Evolutionary conservation across 1,140 invertebrate species (phyloP), one percentile per base, ranked within the genome.

Genomic region (Amyelois transitella): DNA sequence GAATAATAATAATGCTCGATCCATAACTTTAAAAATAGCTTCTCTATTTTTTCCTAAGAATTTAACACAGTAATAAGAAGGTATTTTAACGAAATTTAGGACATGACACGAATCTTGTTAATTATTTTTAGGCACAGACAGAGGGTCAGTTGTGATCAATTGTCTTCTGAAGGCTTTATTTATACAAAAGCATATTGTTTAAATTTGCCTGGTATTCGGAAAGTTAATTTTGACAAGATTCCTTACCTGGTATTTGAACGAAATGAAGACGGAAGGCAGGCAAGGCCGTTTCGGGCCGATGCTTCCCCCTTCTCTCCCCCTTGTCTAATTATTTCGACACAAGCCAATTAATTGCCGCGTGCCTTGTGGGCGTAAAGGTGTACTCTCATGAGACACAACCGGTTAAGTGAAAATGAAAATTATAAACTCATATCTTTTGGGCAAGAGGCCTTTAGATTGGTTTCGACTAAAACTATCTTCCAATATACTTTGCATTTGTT

Each of bases 301-400:
- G 12, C n/a, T 10, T 20, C 52, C 52, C 6, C 43, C 21, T 28
- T 1, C 38, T 8, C 51, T 20, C 43, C 21, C 45, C 49, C 24
- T 51, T 51, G 49, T 55, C 62, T 61, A 61, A 69, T 66, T 71
- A 69, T 71, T 69, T 66, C 63, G 55, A 68, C 66, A 67, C 62
- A 59, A 69, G 66, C 64, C 63, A 69, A 75, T 75, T 72, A 72
- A 64, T 53, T 57, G 56, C 53, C 43, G 21, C 53, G 50, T 62
- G 60, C 38, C 44, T 53, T 53, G 58, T 53, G 55, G 49, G 53
- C 51, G 43, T 45, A 45, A 45, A 45, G 43, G 18, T 45, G 19
- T 19, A n/a, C 43, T 14, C 32, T 38, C 32, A 38, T 38, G 32
- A 14, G 32, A 14, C 32, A 38, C 4, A 38, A 14, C 32, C 17